These are phyloP conservation scores for Gonioctena quinquepunctata DNA, from an alignment of 1,140 invertebrate species.

Conservation along the genomic window DNA sequence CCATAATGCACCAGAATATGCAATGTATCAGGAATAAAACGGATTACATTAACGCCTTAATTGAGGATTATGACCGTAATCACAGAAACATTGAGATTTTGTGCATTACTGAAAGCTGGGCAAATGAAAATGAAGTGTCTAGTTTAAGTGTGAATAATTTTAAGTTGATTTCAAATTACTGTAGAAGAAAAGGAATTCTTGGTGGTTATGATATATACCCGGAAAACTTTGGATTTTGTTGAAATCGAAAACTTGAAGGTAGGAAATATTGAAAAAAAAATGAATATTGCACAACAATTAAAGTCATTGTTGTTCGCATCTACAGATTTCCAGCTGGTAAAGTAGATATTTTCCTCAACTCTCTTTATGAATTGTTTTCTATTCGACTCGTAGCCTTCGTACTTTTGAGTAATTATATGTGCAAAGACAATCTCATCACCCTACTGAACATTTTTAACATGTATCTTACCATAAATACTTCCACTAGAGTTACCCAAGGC, in stretches of 20 bases:
- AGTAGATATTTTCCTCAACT: not conserved
- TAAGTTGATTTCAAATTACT: not conserved
- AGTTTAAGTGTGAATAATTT: slow-evolving; percentile 1
- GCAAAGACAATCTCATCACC: not conserved
- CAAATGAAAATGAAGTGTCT: not conserved
- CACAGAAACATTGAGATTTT: not conserved
- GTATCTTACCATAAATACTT: not conserved
- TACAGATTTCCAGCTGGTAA: not conserved
- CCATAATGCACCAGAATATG: slow-evolving; percentile 1
- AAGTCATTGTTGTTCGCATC: not conserved
- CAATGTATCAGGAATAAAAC: slow-evolving; percentile 12
- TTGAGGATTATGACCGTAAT: not conserved
- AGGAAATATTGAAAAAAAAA: slow-evolving; percentile 1
- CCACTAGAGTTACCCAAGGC: not conserved
- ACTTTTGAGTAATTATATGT: not conserved
- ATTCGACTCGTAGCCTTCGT: not conserved
- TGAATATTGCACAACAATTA: not conserved
- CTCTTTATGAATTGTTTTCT: not conserved
- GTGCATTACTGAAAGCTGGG: not conserved
- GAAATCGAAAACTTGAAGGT: not conserved
- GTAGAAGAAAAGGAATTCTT: not conserved
- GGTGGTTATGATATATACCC: not conserved
- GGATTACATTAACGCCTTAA: not conserved
- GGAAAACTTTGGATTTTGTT: not conserved
- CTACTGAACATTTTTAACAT: not conserved